These are phyloP conservation scores for Netelia fuscicornis DNA, from an alignment of 2,888 invertebrate genomes.

Conservation along the genomic window DNA sequence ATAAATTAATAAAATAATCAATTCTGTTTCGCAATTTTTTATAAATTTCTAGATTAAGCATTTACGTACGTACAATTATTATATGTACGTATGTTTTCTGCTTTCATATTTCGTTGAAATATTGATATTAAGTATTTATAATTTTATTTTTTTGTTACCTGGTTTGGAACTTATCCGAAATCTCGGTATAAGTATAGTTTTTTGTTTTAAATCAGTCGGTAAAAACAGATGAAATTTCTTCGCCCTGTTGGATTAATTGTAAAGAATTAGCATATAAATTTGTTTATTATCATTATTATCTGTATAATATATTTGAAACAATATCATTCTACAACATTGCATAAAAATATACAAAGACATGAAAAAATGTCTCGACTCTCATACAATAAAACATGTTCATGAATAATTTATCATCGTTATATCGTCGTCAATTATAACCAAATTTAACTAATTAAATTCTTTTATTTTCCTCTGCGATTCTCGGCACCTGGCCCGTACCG, in stretches of 20 bases:
- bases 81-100: no score
- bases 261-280: slow-evolving; percentile 83
- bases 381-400: slow-evolving; percentile 84
- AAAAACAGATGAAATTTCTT: neutral
- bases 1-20: no score
- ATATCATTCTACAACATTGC: slow-evolving; percentile 85
- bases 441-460: slow-evolving; percentile 74
- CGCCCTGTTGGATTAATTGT: neutral
- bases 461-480: slow-evolving; percentile 66
- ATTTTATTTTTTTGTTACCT: no score
- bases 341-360: slow-evolving; percentile 85
- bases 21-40: no score
- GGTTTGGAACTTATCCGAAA: no score
- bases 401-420: slow-evolving; percentile 78
- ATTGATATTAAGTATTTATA: no score
- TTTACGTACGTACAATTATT: no score
- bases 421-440: slow-evolving; percentile 72
- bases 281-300: slow-evolving; percentile 84
- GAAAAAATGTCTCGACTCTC: slow-evolving; percentile 85
- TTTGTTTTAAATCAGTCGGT: neutral
- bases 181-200: no score
- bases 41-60: no score
- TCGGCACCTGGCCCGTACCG: slow-evolving; percentile 72
- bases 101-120: no score
- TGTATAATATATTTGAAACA: slow-evolving; percentile 85